A percentile compares a stretch with the other conserved stretches of the same genome.
These are phyloP conservation scores for Microcebus jonahi DNA, from an alignment of 2,113 vertebrate species.

Conservation along the genomic window DNA sequence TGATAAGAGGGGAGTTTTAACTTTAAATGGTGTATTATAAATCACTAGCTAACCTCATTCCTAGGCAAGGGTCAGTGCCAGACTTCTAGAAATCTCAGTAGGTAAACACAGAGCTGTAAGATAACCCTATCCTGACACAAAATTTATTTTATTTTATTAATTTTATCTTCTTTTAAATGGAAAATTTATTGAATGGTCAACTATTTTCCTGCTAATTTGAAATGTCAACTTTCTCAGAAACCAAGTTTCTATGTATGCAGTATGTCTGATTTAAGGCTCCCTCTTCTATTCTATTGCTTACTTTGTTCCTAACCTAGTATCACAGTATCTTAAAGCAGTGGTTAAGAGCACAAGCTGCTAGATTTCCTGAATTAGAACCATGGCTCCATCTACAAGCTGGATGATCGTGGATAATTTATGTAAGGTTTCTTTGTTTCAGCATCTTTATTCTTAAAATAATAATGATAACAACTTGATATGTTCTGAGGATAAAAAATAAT, in stretches of 20 bases:
- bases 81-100: background rate
- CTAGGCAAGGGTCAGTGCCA: background rate
- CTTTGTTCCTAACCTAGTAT: background rate
- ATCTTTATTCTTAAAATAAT: background rate
- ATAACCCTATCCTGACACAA: background rate
- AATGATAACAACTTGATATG: background rate
- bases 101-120: background rate
- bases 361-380: background rate
- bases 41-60: background rate
- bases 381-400: background rate
- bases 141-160: background rate
- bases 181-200: background rate
- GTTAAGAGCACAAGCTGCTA: background rate
- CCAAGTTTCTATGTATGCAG: background rate
- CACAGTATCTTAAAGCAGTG: background rate
- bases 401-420: background rate
- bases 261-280: background rate
- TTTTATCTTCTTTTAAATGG: background rate
- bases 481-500: background rate
- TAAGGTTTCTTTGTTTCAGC: background rate
- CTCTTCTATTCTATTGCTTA: background rate
- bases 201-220: background rate
- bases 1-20: background rate
- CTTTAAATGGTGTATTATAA: background rate
- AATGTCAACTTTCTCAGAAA: background rate